These are phyloP conservation scores for Novumbra hubbsi DNA, from an alignment of 2,797 vertebrate genomes.

Conservation along the genomic window DNA sequence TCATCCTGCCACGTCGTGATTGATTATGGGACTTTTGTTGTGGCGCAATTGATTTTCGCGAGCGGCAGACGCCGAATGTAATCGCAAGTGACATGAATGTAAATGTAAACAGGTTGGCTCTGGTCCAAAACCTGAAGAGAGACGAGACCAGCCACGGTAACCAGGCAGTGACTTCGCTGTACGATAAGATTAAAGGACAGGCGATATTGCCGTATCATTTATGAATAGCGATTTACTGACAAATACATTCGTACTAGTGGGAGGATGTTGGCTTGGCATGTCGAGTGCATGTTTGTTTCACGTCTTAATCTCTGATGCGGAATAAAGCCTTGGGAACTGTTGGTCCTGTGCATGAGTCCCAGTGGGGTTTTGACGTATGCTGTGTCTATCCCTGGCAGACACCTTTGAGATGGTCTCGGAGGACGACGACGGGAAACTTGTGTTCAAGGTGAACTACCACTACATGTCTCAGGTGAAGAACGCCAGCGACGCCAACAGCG, in stretches of 20 bases:
- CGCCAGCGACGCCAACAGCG: slow-evolving; percentile 93
- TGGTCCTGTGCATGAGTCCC: neutral
- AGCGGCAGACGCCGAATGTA: slow-evolving; percentile 45
- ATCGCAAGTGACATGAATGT: slow-evolving; percentile 52
- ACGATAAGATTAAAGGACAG: neutral
- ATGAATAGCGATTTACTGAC: neutral
- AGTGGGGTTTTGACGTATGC: neutral
- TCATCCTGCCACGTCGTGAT: slow-evolving; percentile 38
- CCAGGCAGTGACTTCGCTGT: neutral
- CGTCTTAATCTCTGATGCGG: neutral
- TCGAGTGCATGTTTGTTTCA: neutral
- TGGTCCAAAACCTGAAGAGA: neutral
- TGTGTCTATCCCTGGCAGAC: slow-evolving; percentile 68
- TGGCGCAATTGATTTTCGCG: slow-evolving; percentile 49
- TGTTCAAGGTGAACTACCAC: slow-evolving; percentile 98
- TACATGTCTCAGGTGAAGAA: slow-evolving; percentile 99
- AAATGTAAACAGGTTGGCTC: slow-evolving; percentile 53
- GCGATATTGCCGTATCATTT: neutral
- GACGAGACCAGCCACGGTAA: neutral
- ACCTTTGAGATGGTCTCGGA: slow-evolving; percentile 99
- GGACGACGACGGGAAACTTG: slow-evolving; percentile 93
- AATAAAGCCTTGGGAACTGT: neutral
- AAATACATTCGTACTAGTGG: neutral
- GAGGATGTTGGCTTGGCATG: neutral
- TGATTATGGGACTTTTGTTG: slow-evolving; percentile 44